Conservation (phyloP, 2,797 vertebrate genomes). For the Tauraco hartlaubi region DNA sequence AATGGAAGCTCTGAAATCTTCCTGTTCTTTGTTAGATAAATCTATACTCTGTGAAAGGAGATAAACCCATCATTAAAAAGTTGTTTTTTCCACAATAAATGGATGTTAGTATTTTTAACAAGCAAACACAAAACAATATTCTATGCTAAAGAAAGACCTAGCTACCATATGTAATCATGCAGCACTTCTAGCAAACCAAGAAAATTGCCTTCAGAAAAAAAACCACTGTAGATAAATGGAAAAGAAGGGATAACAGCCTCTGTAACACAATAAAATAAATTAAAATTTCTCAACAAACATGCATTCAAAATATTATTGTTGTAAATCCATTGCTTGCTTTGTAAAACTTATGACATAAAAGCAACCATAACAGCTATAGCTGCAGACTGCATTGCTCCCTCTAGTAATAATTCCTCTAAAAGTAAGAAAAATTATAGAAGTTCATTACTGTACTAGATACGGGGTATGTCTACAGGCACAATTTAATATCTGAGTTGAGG, state of each 20-base stretch:
- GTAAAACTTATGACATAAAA: constrained; percentile 13
- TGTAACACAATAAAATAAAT: constrained; percentile 47
- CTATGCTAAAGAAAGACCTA: constrained; percentile 18
- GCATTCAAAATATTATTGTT: constrained; percentile 24
- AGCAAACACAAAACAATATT: constrained; percentile 36
- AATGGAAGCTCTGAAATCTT: constrained; percentile 40
- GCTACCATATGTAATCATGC: constrained; percentile 31
- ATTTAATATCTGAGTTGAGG: not conserved
- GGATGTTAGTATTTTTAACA: constrained; percentile 30
- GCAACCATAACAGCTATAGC: not conserved
- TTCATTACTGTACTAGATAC: not conserved
- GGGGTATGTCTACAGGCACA: not conserved
- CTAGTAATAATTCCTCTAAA: constrained; percentile 22
- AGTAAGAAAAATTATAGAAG: not conserved
- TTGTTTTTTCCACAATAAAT: constrained; percentile 9
- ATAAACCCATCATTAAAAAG: constrained; percentile 40
- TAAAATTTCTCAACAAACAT: constrained; percentile 48
- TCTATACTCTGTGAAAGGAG: constrained; percentile 69
- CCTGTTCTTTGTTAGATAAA: constrained; percentile 58
- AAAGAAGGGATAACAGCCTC: constrained; percentile 33
- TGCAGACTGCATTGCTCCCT: constrained; percentile 34
- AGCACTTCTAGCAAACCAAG: constrained; percentile 12
- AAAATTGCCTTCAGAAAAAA: constrained; percentile 44
- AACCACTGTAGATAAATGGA: not conserved
- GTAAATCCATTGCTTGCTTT: not conserved